phyloP scores from a whole-genome alignment of 2,113 vertebrate genomes.

The Laticauda laticaudata region DNA sequence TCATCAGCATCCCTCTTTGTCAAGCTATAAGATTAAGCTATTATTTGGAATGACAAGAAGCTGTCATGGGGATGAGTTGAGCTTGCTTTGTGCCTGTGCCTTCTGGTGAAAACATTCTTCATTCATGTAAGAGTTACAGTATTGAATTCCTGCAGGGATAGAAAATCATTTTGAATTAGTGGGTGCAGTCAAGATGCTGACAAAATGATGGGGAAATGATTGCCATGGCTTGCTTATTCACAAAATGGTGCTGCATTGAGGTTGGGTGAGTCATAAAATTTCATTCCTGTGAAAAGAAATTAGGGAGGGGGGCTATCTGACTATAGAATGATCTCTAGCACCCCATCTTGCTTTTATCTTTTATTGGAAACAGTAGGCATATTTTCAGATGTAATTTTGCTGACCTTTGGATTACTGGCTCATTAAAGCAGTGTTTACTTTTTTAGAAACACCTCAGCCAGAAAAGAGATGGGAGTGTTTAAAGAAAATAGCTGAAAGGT shows the following conservation, averaged over 20 bases:
- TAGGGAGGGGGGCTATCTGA: not conserved
- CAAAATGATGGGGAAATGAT: not conserved
- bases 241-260: not conserved
- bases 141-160: not conserved
- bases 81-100: not conserved
- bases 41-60: not conserved
- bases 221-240: not conserved
- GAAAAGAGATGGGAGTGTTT: not conserved
- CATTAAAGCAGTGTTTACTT: not conserved
- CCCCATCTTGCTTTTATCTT: not conserved
- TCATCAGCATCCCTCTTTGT: not conserved
- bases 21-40: not conserved
- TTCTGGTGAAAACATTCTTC: not conserved
- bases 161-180: not conserved
- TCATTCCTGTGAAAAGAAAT: not conserved
- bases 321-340: not conserved
- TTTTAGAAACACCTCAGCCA: not conserved
- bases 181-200: not conserved
- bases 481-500: not conserved
- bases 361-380: not conserved
- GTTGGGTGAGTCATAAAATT: not conserved
- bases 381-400: not conserved
- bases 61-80: not conserved
- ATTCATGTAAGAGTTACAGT: not conserved
- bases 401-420: not conserved